phyloP scores from a whole-genome alignment of 2,113 vertebrate species.

The Gadus chalcogrammus region DNA sequence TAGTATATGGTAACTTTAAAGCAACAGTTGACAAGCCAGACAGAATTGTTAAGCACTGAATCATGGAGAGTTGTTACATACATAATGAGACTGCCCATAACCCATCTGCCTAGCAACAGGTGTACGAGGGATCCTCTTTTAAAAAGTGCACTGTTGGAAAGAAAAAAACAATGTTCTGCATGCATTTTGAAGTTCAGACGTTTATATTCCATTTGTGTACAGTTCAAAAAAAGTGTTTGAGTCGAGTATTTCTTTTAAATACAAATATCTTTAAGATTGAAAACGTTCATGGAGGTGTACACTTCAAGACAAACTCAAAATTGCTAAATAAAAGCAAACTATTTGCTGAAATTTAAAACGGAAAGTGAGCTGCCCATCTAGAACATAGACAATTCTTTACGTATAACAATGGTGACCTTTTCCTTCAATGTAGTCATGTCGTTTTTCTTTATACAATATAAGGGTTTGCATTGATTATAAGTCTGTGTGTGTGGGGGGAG shows the following conservation, averaged over 20 bases:
- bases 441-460: too few species aligned
- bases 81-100: conserved; percentile 24
- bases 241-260: conserved; percentile 13
- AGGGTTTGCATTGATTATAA: too few species aligned
- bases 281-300: conserved; percentile 35
- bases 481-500: neutral
- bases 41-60: conserved; percentile 52
- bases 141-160: conserved; percentile 49
- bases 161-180: conserved; percentile 28
- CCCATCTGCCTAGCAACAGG: neutral
- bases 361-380: conserved; percentile 45
- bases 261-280: conserved; percentile 31
- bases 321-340: conserved; percentile 21
- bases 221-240: conserved; percentile 1
- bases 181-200: conserved; percentile 34
- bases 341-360: conserved; percentile 17
- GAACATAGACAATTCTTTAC: conserved; percentile 29
- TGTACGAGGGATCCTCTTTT: conserved; percentile 5
- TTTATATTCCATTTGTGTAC: conserved; percentile 29
- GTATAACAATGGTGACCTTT: conserved; percentile 33
- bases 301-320: conserved; percentile 11
- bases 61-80: conserved; percentile 37
- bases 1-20: conserved; percentile 32
- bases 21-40: conserved; percentile 36
- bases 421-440: conserved; percentile 9